Percentiles rank a stretch among this genome's conserved stretches.
Conservation (phyloP, 2,888 invertebrate genomes). For the Drosophila neotestacea region DNA sequence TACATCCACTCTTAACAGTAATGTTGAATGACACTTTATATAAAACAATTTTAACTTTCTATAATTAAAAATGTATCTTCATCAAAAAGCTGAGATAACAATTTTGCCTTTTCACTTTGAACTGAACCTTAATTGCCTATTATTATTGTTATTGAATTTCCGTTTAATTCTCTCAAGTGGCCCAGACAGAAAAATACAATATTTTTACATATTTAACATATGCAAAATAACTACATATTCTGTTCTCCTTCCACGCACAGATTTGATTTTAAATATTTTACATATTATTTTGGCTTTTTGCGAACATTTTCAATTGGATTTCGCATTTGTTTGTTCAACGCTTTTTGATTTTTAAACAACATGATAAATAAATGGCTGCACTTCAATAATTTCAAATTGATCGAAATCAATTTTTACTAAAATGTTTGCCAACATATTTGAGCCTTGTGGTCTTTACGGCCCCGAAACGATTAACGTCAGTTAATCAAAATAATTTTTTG, state of each 20-base stretch:
- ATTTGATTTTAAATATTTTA: slow-evolving; percentile 22
- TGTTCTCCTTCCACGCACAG: slow-evolving; percentile 11
- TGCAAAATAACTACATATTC: slow-evolving; percentile 39
- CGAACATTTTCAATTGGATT: slow-evolving; percentile 60
- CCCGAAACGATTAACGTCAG: slow-evolving; percentile 58
- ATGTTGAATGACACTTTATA: too few relatives aligned
- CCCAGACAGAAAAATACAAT: slow-evolving; percentile 34
- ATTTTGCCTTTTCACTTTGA: neutral
- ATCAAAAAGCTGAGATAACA: too few relatives aligned
- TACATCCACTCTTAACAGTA: too few relatives aligned
- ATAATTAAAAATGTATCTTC: too few relatives aligned
- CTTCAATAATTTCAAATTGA: slow-evolving; percentile 40
- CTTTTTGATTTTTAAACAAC: slow-evolving; percentile 71
- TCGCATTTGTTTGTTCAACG: slow-evolving; percentile 50
- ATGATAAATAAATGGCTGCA: slow-evolving; percentile 71
- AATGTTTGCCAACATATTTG: slow-evolving; percentile 13
- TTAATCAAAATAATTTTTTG: slow-evolving; percentile 74
- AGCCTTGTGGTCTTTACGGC: neutral
- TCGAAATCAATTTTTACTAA: slow-evolving; percentile 55
- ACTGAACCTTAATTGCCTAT: slow-evolving; percentile 47
- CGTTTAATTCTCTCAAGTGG: slow-evolving; percentile 40
- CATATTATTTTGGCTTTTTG: slow-evolving; percentile 33
- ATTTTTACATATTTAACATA: slow-evolving; percentile 35
- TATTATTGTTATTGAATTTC: slow-evolving; percentile 44
- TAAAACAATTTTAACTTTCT: too few relatives aligned